Conservation (phyloP, 2,888 invertebrate species). For the Epinotia bilunana region DNA sequence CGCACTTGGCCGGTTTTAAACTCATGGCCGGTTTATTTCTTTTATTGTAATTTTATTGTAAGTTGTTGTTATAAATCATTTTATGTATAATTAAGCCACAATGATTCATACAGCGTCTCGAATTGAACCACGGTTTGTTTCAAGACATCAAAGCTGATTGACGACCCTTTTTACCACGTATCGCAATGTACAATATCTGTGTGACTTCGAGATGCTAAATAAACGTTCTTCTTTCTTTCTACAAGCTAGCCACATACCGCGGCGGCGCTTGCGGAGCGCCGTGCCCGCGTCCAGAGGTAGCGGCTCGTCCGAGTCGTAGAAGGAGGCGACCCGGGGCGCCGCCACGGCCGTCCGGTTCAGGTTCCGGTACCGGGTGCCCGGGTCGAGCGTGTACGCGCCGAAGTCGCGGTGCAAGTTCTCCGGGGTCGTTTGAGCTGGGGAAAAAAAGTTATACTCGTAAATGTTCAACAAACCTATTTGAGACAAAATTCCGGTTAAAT, state of each 20-base stretch:
- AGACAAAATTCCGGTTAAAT: too few species aligned
- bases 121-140: too few species aligned
- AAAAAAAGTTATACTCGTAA: neutral
- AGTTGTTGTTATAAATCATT: too few species aligned
- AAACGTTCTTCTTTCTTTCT: neutral
- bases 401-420: constrained; percentile 97
- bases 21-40: too few species aligned
- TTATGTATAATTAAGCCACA: too few species aligned
- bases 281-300: constrained; percentile 68
- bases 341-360: constrained; percentile 90
- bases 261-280: constrained; percentile 56
- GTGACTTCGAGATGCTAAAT: too few species aligned
- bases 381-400: constrained; percentile 93
- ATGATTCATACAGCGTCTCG: too few species aligned
- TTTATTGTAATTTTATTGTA: too few species aligned
- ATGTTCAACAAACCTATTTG: neutral
- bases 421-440: constrained; percentile 96
- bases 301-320: constrained; percentile 76
- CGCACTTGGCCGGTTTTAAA: too few species aligned
- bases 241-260: constrained; percentile 30
- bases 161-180: too few species aligned
- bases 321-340: constrained; percentile 87
- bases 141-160: too few species aligned
- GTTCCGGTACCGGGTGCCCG: constrained; percentile 93
- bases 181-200: too few species aligned